Conservation (phyloP, 2,797 vertebrate genomes). For the Erpetoichthys calabaricus region DNA sequence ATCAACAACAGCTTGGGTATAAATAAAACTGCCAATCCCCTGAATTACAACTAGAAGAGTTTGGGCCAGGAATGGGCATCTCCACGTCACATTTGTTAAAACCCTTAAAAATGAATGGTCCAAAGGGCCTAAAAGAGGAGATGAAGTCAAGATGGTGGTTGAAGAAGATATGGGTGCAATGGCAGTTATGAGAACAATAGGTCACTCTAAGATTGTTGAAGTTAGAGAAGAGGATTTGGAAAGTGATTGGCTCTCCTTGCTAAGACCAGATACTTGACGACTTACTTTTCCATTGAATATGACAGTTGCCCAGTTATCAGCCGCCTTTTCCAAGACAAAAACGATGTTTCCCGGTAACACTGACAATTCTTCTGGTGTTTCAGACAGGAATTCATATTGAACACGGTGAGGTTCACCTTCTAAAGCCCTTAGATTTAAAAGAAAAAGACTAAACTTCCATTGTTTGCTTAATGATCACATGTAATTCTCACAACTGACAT, state of each 20-base stretch:
- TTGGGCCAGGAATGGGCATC: too few species aligned
- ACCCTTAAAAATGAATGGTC: too few species aligned
- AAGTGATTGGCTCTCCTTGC: not conserved
- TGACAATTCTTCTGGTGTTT: constrained; percentile 70
- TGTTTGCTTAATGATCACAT: too few species aligned
- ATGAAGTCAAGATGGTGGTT: too few species aligned
- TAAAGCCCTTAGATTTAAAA: constrained; percentile 51
- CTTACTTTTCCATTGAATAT: constrained; percentile 85
- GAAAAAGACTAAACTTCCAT: too few species aligned
- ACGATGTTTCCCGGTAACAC: constrained; percentile 89
- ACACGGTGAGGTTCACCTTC: constrained; percentile 78
- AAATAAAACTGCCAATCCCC: too few species aligned
- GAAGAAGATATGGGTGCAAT: too few species aligned
- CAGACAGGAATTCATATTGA: constrained; percentile 74
- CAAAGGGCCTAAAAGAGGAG: too few species aligned
- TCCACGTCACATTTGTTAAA: too few species aligned
- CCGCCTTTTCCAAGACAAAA: constrained; percentile 76
- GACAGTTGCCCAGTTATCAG: constrained; percentile 89
- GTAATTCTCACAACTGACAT: not conserved
- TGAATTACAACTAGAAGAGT: too few species aligned
- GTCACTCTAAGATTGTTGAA: not conserved
- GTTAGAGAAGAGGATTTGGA: not conserved
- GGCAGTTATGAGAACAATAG: too few species aligned
- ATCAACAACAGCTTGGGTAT: too few species aligned
- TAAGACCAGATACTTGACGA: not conserved